Evolutionary conservation across 1,140 invertebrate species (phyloP), one percentile per base, ranked within the genome.

Genomic region (Lamellibrachia luymesi): DNA sequence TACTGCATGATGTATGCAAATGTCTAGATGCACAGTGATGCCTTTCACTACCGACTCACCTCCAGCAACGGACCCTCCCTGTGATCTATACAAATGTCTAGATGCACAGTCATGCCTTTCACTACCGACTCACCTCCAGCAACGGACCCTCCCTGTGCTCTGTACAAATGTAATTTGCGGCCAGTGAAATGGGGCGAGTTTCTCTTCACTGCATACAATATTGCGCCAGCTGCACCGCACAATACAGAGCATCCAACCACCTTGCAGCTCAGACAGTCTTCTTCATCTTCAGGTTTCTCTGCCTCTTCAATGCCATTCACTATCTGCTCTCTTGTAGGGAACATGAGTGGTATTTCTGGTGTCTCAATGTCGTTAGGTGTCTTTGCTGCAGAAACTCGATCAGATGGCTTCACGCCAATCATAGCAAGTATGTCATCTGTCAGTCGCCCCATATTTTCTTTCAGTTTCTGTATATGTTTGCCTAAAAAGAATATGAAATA

Each of bases 401-500:
- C 92, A 49, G 92, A 92, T n/a, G 92, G 92, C 56, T 92, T 92
- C 52, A 52, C 50, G 13, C 92, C 92, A 17, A 92, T 56, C 50
- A 92, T 92, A 38, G 56, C 92, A 10, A 92, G 92, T 49, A 92
- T 64, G 51, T 92, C 92, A 92, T 92, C 92, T 4, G 52, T 56
- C 6, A 92, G 92, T 92, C 92, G 50, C 38, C 92, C 92, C 92
- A 92, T 92, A n/a, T 38, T n/a, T 10, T 17, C 64, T 80, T 80
- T 80, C 64, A 80, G 64, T 80, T 80, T 80, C 64, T 22, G 64
- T 22, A 80, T 6, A 56, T 56, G 64, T 80, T 22, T 22, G 64
- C 2, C 64, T 80, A 22, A 80, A 80, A 38, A 80, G 17, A 80
- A 22, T 4, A 80, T 80, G 17, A 80, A 80, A 80, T 22, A 80